Evolutionary conservation across 2,113 vertebrate species (phyloP), one percentile per base, ranked within the genome.

Genomic region (Nycticorax nycticorax): DNA sequence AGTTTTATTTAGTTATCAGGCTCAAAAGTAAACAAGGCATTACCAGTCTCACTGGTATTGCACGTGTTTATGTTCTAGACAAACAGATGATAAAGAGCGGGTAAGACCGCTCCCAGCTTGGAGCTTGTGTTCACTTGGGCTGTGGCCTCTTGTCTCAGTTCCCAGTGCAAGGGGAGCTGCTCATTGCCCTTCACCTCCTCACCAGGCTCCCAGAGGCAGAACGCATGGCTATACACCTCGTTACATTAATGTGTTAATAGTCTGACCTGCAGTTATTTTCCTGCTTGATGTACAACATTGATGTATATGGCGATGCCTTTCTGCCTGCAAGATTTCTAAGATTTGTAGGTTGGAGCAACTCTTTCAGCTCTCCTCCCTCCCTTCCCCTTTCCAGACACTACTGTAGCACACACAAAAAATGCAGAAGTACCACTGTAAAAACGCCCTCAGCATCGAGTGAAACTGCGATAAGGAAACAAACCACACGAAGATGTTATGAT

Each of bases 21-120:
- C 66, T 73, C 48, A 37, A 82, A 85, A 97, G 41, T 73, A 96
- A 96, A 95, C 62, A 91, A 82, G 26, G 28, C 62, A 87, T 85
- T 94, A 89, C 24, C 57, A 92, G 47, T 50, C 57, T 87, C 69
- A 76, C 32, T 92, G 77, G 23, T 89, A 55, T 12, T 76, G 33
- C 80, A 92, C 4, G 3, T 89, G 92, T 93, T 95, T 92, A 93
- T 2, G 3, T 76, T 92, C 23, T 47, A 77, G 52, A 83, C 75
- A 94, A 95, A 95, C 35, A 94, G 52, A 92, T 64, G 86, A 97
- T 92, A 95, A 87, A 45, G 57, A 79, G 41, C 0, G 28, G 41
- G 66, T 60, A 62, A 95, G 84, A 82, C 1, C 37, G 39, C 32
- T 95, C 52, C 35, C 52, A 82, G 83, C 72, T 71, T 64, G 60